Conservation (phyloP, 1,140 invertebrate genomes). For the Megalopta genalis region DNA sequence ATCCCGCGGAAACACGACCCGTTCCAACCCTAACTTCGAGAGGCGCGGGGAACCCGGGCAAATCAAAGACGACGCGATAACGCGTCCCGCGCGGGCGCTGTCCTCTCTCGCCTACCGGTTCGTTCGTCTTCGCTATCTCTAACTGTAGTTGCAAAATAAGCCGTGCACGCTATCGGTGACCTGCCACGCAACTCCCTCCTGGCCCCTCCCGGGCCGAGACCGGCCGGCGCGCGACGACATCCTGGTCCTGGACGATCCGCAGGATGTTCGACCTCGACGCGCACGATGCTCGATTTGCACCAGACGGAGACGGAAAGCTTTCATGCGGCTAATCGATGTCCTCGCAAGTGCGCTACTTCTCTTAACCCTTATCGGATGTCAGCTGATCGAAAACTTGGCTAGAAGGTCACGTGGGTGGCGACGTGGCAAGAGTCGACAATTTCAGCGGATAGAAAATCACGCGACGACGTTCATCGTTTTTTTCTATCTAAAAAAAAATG, state of each 20-base stretch:
- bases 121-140: constrained; percentile 61
- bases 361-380: no score
- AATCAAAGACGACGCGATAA: constrained; percentile 39
- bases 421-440: no score
- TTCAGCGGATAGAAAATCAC: no score
- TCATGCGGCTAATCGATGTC: no score
- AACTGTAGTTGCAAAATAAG: constrained; percentile 64
- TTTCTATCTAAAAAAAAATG: no score
- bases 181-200: constrained; percentile 38
- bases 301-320: no score
- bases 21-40: neutral
- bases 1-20: neutral
- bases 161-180: constrained; percentile 45
- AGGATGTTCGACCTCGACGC: no score
- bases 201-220: constrained; percentile 15
- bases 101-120: constrained; percentile 44
- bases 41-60: neutral
- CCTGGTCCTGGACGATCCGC: neutral
- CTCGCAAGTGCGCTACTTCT: no score
- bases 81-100: constrained; percentile 24
- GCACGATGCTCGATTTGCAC: no score
- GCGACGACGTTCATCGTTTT: no score
- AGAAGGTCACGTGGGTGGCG: no score
- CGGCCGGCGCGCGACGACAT: constrained; percentile 22
- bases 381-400: no score